Evolutionary conservation across 2,113 vertebrate species (phyloP), one percentile per base, ranked within the genome.

Genomic region (Limanda limanda): DNA sequence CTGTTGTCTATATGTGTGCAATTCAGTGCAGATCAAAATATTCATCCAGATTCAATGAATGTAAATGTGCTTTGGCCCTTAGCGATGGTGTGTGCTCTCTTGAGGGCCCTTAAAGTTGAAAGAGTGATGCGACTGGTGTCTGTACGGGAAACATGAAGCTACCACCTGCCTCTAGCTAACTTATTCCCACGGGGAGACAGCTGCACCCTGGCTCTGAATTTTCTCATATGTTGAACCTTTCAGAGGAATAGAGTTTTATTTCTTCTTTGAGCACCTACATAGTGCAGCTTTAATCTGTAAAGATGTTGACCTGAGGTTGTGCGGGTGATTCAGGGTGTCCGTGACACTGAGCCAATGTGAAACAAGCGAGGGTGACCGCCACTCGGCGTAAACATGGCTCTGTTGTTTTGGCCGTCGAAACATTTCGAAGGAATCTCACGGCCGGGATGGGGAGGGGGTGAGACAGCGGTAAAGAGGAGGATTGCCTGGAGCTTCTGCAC

Each of bases 381-480:
- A 31, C 24, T 17, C 0, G 18, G 17, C 45, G 69, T 71, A 69
- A 74, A 80, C 80, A 71, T 48, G 21, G 60, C 57, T 64, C 45
- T 80, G 74, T 68, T 86, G 59, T 80, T 87, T 79, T 83, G 61
- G 77, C 23, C 35, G 18, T 51, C 54, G 55, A 74, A 77, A 74
- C 21, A n/a, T 59, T 86, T 70, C 21, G 18, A 67, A 82, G 74
- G 76, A 87, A 89, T 88, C 74, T 89, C 85, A 89, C 85, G 90
- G 84, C 65, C 62, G 59, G 23, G 25, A 1, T 20, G 20, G 35
- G 35, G 60, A 42, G 14, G 17, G 31, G 21, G 48, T 12, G 24
- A 11, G 40, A 48, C 9, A 6, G 47, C 63, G 56, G 47, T 66
- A 13, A 71, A 59, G 59, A 62, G 67, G 48, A 57, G 14, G 45